Evolutionary conservation across 2,113 vertebrate genomes (phyloP).

Genomic region (Cyanistes caeruleus): DNA sequence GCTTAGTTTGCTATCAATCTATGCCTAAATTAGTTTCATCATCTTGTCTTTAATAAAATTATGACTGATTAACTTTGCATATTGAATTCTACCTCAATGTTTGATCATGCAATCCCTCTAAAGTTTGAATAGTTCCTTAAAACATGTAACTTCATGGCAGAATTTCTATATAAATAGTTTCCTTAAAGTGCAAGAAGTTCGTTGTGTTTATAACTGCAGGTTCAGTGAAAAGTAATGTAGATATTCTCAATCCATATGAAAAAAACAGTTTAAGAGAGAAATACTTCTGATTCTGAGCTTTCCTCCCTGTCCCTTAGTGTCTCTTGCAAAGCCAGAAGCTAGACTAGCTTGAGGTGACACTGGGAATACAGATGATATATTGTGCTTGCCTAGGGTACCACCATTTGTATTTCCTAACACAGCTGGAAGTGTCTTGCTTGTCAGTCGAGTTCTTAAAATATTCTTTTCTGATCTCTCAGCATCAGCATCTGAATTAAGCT

Average conservation of each 20-base stretch:
- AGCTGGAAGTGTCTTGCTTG: slow-evolving; percentile 10
- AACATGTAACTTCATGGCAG: neutral
- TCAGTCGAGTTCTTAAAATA: neutral
- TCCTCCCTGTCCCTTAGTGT: neutral
- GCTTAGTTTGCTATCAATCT: neutral
- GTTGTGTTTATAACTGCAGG: neutral
- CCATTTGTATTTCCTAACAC: neutral
- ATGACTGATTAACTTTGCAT: neutral
- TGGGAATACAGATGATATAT: slow-evolving; percentile 19
- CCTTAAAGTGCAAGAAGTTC: neutral
- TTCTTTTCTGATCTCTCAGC: neutral
- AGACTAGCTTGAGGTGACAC: neutral
- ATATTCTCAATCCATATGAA: neutral
- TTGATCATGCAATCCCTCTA: neutral
- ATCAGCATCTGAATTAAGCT: neutral
- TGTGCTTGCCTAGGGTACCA: neutral
- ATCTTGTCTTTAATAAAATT: neutral
- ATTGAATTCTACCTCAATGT: neutral
- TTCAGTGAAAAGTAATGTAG: neutral
- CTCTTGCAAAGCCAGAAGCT: neutral
- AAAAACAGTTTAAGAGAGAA: neutral
- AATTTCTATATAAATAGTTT: neutral
- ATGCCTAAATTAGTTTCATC: neutral
- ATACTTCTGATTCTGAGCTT: neutral
- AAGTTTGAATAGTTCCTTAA: neutral